Evolutionary conservation across 2,797 vertebrate species (phyloP).

Genomic region (Leuciscus waleckii): DNA sequence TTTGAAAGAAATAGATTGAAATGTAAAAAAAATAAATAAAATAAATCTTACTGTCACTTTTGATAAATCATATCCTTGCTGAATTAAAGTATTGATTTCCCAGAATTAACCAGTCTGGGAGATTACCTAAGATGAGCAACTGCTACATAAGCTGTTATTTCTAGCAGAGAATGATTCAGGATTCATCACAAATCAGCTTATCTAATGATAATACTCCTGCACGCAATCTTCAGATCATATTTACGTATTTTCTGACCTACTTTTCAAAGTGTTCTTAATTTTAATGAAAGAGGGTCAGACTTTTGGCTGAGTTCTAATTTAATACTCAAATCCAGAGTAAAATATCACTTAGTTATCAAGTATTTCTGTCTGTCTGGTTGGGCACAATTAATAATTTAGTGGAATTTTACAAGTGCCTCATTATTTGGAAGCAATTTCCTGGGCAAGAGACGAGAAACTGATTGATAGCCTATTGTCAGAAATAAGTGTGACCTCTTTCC

Average conservation of each 20-base stretch:
- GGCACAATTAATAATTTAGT: slow-evolving; percentile 27
- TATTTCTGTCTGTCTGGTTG: slow-evolving; percentile 34
- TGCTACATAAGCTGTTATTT: neutral
- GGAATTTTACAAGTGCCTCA: slow-evolving; percentile 33
- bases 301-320: slow-evolving; percentile 14
- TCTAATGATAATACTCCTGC: neutral
- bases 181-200: neutral
- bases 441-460: slow-evolving; percentile 38
- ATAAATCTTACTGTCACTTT: too few species aligned
- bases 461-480: slow-evolving; percentile 47
- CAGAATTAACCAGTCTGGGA: neutral
- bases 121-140: neutral
- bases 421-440: slow-evolving; percentile 40
- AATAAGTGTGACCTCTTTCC: slow-evolving; percentile 46
- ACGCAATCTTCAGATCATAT: slow-evolving; percentile 11
- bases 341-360: slow-evolving; percentile 23
- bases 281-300: neutral
- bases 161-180: neutral
- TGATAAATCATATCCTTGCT: too few species aligned
- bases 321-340: slow-evolving; percentile 5
- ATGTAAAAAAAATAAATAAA: neutral
- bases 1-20: neutral
- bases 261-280: slow-evolving; percentile 16
- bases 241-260: slow-evolving; percentile 16
- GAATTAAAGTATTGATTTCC: neutral